Percentiles rank a stretch among this genome's conserved stretches.
Evolutionary conservation across 2,797 vertebrate genomes (phyloP).

Genomic region (Spinus olivaceus): DNA sequence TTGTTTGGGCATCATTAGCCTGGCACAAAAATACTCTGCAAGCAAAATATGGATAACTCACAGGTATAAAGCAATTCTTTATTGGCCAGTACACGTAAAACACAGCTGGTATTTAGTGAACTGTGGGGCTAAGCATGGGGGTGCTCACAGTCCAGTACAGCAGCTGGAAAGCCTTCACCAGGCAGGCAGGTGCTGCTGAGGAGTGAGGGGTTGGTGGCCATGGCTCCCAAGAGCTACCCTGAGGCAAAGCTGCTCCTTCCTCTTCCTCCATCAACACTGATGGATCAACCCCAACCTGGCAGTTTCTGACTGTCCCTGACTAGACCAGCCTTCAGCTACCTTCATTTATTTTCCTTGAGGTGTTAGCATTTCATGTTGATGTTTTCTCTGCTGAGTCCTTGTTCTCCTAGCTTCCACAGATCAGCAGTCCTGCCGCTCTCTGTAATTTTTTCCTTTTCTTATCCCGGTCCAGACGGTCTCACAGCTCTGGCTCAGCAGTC

Average conservation of each 20-base stretch:
- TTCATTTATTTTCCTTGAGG: background rate
- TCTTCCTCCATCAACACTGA: background rate
- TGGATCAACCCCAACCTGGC: fast-evolving
- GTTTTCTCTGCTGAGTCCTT: background rate
- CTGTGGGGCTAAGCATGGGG: background rate
- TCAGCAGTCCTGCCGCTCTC: background rate
- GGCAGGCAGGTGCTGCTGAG: background rate
- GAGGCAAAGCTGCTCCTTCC: background rate
- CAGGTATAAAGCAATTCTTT: background rate
- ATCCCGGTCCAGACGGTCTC: background rate
- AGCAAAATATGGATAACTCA: background rate
- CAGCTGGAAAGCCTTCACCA: background rate
- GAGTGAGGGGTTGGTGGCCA: background rate
- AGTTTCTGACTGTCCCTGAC: background rate
- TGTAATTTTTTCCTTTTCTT: background rate
- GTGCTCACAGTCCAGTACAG: background rate
- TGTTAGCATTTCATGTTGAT: background rate
- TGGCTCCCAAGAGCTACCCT: fast-evolving
- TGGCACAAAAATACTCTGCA: background rate
- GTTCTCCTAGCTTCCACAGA: background rate
- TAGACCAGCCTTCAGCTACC: background rate
- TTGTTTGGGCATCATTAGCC: background rate
- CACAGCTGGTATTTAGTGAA: background rate
- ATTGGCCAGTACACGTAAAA: background rate
- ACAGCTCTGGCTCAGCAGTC: background rate